Evolutionary conservation across 2,888 invertebrate species (phyloP).

Genomic region (Kuschelorhynchus macadamiae): DNA sequence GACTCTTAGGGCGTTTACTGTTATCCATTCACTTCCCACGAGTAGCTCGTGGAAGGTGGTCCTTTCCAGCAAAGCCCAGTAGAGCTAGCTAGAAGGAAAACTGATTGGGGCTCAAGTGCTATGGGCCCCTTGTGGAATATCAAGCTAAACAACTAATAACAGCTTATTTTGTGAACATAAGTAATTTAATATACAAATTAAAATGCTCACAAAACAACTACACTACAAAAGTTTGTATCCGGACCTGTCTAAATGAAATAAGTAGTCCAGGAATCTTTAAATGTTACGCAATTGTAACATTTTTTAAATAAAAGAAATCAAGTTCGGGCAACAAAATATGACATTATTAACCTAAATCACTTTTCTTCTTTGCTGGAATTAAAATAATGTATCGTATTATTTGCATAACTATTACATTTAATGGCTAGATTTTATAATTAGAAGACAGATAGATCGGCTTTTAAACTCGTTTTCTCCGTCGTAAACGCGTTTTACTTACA

Average conservation of each 20-base stretch:
- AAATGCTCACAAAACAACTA: too few species aligned
- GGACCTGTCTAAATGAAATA: not conserved
- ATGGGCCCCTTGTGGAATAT: too few species aligned
- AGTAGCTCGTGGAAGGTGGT: too few species aligned
- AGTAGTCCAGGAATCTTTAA: slow-evolving; percentile 1
- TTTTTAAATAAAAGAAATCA: not conserved
- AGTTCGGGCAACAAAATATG: not conserved
- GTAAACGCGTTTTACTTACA: slow-evolving; percentile 11
- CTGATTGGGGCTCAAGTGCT: too few species aligned
- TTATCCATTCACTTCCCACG: too few species aligned
- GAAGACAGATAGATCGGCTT: slow-evolving; percentile 11
- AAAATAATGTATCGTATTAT: slow-evolving; percentile 23
- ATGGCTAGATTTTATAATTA: slow-evolving; percentile 14
- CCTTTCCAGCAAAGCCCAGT: too few species aligned
- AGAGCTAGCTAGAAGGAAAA: too few species aligned
- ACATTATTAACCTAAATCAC: slow-evolving; percentile 19
- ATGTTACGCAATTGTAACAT: slow-evolving; percentile 4
- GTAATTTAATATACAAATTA: too few species aligned
- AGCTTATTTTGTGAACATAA: too few species aligned
- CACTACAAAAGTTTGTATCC: too few species aligned
- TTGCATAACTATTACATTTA: slow-evolving; percentile 31
- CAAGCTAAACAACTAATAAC: too few species aligned
- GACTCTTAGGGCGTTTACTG: too few species aligned
- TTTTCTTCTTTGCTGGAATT: slow-evolving; percentile 9
- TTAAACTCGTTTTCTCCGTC: slow-evolving; percentile 8